A percentile compares a stretch with the other conserved stretches of the same genome.
These are phyloP conservation scores for Solenopsis fugax DNA, from an alignment of 1,140 invertebrate species.

Conservation along the genomic window DNA sequence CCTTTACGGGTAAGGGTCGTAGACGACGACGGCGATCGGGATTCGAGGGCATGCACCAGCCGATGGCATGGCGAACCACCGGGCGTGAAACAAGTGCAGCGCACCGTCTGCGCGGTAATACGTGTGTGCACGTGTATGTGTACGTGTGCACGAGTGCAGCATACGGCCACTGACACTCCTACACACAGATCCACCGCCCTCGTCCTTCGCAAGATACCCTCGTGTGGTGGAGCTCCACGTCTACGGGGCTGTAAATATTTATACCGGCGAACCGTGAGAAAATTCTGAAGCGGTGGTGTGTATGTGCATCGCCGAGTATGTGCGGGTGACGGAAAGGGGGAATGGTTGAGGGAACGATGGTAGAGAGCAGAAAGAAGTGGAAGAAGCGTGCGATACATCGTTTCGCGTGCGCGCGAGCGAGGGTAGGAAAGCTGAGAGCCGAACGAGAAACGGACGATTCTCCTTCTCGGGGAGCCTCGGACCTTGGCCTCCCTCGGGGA, in stretches of 20 bases:
- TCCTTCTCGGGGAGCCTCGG: constrained; percentile 3
- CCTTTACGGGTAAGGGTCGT: constrained; percentile 39
- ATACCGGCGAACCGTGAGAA: constrained; percentile 77
- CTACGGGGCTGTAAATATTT: constrained; percentile 76
- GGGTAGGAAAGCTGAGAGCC: constrained; percentile 8
- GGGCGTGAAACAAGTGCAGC: constrained; percentile 18
- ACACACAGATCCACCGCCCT: neutral
- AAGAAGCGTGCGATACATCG: constrained; percentile 49
- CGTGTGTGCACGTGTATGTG: neutral
- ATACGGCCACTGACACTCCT: neutral
- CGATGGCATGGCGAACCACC: neutral
- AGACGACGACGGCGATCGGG: constrained; percentile 29
- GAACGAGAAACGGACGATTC: constrained; percentile 36
- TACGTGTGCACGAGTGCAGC: neutral
- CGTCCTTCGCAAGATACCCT: constrained; percentile 46
- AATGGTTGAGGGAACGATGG: neutral
- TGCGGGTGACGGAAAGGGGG: neutral
- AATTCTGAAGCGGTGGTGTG: constrained; percentile 70
- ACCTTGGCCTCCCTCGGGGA: constrained; percentile 49
- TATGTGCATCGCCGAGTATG: neutral
- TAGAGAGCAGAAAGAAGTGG: neutral
- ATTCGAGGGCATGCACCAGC: constrained; percentile 37
- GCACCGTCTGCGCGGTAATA: constrained; percentile 26
- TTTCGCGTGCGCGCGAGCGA: neutral
- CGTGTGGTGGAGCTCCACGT: constrained; percentile 59